Conservation (phyloP, 2,888 invertebrate species). For the Pristionchus maxplancki region DNA sequence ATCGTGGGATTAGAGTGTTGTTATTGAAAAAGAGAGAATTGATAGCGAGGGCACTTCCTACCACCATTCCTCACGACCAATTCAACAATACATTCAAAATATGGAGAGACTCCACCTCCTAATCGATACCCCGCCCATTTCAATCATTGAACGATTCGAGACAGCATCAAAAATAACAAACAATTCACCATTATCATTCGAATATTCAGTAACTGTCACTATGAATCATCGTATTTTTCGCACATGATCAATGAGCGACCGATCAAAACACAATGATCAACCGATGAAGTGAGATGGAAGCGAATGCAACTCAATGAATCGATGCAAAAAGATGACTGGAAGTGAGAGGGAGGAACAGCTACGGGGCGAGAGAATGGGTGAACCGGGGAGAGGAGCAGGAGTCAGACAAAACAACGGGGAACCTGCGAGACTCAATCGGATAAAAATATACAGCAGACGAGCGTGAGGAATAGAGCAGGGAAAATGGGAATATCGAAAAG, state of each 20-base stretch:
- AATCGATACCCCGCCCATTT: neutral
- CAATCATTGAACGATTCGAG: neutral
- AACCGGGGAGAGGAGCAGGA: neutral
- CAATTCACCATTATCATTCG: neutral
- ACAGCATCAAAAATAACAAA: neutral
- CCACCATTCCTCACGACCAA: neutral
- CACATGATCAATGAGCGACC: neutral
- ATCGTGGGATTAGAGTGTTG: neutral
- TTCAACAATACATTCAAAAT: neutral
- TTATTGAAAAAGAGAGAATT: constrained; percentile 14
- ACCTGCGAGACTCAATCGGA: neutral
- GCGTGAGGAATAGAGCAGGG: neutral
- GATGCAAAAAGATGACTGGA: neutral
- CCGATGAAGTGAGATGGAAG: neutral
- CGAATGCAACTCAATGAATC: neutral
- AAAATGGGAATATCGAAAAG: neutral
- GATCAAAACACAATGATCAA: neutral
- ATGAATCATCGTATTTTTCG: neutral
- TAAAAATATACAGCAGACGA: neutral
- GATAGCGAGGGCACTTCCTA: constrained; percentile 6
- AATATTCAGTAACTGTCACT: neutral
- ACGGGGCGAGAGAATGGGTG: neutral
- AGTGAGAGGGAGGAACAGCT: neutral
- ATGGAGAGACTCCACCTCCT: neutral
- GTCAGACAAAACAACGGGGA: neutral